Base-by-base conservation (phyloP, 2,888 invertebrate species). In the Imbricaverruca yamaguchii region DNA sequence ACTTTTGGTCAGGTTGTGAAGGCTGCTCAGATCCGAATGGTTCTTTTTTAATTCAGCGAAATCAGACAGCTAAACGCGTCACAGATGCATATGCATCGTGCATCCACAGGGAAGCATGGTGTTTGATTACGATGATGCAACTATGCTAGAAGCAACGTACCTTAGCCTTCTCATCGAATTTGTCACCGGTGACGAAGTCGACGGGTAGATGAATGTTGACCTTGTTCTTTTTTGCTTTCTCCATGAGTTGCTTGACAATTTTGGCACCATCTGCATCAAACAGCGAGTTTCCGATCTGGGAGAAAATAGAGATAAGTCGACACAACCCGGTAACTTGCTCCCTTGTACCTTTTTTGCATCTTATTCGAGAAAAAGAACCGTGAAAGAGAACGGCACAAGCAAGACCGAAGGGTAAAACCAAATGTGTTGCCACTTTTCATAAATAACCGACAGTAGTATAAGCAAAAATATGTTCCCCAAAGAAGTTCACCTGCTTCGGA, bases 131-230 rank as follows among this genome's bases (percentile, higher is more conserved):
- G 4, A 39, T 39, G 39, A 39, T 39, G 1, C 39, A 39, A 39
- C 39, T 39, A 39, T 39, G 39, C 39, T 39, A 39, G 39, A 39
- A 39, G 39, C 39, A 39, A 39, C 39, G 4, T 39, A 86, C 86
- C 83, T 84, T 11, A 59, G 98, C 97, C 88, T 96, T 91, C 88
- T 98, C 98, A 84, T 92, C 96, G 88, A 99, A 99, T 87, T 97
- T 97, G 86, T 97, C 95, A 61, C 93, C 99, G 67, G 95, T 96
- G 1, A 97, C 90, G 87, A 99, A 98, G 87, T 99, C 99, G 4
- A 93, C 92, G 0, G 99, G 99, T 80, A 99, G 90, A 87, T 98
- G 97, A 82, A 99, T 91, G 86, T 94, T 91, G 0, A 98, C 98
- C 86, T 94, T 94, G 86, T 98, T 98, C 83, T 91, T 91, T 83